Conservation (phyloP, 2,113 vertebrate genomes). For the Otus sunia region DNA sequence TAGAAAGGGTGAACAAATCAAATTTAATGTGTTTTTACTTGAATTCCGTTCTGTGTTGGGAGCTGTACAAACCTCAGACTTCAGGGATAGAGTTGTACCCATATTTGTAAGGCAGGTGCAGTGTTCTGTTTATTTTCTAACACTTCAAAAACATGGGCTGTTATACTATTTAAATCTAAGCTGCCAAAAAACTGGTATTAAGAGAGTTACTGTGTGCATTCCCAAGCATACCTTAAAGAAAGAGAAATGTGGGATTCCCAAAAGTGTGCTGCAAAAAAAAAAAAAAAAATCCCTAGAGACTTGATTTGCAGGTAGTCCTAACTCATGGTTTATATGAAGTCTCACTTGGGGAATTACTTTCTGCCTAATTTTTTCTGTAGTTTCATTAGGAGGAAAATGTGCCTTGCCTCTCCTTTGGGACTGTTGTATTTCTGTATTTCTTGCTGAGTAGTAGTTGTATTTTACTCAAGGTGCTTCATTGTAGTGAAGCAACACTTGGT, state of each 20-base stretch:
- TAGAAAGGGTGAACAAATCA: rapidly evolving
- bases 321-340: rapidly evolving
- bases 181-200: rapidly evolving
- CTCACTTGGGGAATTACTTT: neutral
- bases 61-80: neutral
- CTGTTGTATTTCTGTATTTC: neutral
- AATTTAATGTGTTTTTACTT: rapidly evolving
- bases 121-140: neutral
- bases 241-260: neutral
- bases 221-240: neutral
- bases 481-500: neutral
- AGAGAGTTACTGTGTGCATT: rapidly evolving
- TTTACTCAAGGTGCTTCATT: neutral
- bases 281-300: neutral
- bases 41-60: rapidly evolving
- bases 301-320: neutral
- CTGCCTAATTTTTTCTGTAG: neutral
- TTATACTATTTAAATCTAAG: neutral
- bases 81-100: rapidly evolving
- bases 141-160: rapidly evolving
- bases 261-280: neutral
- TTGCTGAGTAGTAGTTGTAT: neutral
- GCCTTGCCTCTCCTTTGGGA: neutral
- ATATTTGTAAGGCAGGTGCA: rapidly evolving
- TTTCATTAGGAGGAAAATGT: neutral